Evolutionary conservation across 1,140 invertebrate species (phyloP), one percentile per base, ranked within the genome.

Genomic region (Drosophila sp.): DNA sequence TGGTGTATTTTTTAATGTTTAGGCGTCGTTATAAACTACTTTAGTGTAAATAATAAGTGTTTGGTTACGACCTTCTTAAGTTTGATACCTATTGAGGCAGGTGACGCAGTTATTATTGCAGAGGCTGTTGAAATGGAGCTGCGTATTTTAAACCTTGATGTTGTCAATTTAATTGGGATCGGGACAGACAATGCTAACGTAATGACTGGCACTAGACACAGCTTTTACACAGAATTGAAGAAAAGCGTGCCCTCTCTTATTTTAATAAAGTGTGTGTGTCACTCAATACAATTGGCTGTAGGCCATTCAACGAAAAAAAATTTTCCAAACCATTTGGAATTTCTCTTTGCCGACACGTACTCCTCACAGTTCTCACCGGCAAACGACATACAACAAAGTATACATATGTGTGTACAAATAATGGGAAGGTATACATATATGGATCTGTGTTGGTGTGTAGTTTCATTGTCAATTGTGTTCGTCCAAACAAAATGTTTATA

Each of bases 241-340:
- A 33, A 33, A 33, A 33, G 33, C 8, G 33, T 33, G 33, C 33
- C 5, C 6, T 7, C 6, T 17, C 40, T 41, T 17, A 41, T 41
- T 17, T n/a, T 41, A n/a, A 41, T 41, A 41, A 41, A 41, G n/a
- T 41, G 40, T n/a, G 40, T 41, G n/a, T 41, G 40, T 11, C 40
- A 41, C n/a, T 41, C 40, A 2, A n/a, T 41, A 2, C 40, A 41
- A 41, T 17, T 41, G 11, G 40, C 40, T n/a, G 40, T 41, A 41
- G 17, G 17, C 40, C 40, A 41, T 17, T 41, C 40, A 3, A 17
- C 40, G 11, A 41, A 41, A 41, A 41, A 41, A 3, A 41, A 41
- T 41, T 41, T 41, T 17, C 11, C 11, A 41, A 4, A 41, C 38
- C 38, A 40, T 10, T 40, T 40, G 38, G 38, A 40, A 40, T 40